A percentile compares a stretch with the other conserved stretches of the same genome.
Evolutionary conservation across 37 sponge, comb jelly and placozoan genomes (phyloP).

Genomic region (Bolinopsis microptera): DNA sequence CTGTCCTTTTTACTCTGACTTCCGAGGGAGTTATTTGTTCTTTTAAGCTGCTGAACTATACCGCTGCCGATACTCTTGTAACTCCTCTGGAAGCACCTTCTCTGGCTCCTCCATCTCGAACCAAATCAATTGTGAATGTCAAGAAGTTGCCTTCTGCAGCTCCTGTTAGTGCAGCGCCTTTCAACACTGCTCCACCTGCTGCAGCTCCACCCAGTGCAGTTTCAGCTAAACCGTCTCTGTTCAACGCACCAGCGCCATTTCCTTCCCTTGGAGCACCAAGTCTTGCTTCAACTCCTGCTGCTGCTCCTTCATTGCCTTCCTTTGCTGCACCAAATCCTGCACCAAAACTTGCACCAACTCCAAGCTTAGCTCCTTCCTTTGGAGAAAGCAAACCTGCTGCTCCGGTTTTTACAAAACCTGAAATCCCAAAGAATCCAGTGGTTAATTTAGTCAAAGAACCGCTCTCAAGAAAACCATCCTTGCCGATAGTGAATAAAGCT

Average conservation of each 20-base stretch:
- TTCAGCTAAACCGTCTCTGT: not conserved
- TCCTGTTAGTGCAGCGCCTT: not conserved
- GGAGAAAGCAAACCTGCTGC: not conserved
- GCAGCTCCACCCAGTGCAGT: not conserved
- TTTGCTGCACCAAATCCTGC: not conserved
- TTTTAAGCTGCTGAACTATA: conserved; percentile 38
- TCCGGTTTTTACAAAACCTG: not conserved
- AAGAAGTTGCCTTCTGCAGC: not conserved
- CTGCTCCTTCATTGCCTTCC: not conserved
- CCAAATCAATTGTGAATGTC: not conserved
- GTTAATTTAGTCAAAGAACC: conserved; percentile 40
- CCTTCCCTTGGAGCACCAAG: not conserved
- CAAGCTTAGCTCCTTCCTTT: not conserved
- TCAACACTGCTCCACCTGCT: not conserved
- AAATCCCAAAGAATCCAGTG: not conserved
- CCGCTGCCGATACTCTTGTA: not conserved
- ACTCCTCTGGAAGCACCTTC: not conserved
- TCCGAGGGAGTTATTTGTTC: conserved; percentile 7
- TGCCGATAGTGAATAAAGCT: not conserved
- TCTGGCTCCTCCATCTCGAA: not conserved
- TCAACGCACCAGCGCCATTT: not conserved
- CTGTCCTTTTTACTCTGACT: conserved; percentile 22
- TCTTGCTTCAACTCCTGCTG: not conserved
- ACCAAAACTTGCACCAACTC: not conserved
- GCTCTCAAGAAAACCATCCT: not conserved